phyloP scores from a whole-genome alignment of 2,797 vertebrate species.

The Enteromius argenteus region DNA sequence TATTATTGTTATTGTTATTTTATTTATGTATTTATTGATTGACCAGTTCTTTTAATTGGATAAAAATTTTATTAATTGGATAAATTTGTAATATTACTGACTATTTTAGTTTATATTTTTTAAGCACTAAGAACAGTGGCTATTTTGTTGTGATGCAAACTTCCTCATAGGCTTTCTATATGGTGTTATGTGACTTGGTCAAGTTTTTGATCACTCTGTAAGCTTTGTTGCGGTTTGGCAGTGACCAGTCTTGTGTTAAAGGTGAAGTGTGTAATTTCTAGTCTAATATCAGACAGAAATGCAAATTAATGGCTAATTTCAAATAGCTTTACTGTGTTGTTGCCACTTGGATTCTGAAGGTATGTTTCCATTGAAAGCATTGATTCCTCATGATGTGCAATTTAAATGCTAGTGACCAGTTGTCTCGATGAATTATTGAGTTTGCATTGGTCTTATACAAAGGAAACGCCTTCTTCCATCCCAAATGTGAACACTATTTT shows the following conservation, averaged over 20 bases:
- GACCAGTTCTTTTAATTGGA: not conserved
- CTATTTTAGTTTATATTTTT: not conserved
- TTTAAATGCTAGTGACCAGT: not conserved
- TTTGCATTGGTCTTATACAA: not conserved
- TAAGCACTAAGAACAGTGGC: not conserved
- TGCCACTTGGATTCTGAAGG: not conserved
- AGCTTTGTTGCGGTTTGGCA: not conserved
- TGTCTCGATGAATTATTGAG: not conserved
- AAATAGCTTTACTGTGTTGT: not conserved
- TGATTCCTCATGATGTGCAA: not conserved
- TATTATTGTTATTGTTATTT: not conserved
- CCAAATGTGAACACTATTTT: not conserved
- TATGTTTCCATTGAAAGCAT: not conserved
- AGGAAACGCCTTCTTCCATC: not conserved
- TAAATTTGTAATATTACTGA: not conserved
- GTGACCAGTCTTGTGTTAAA: too few species aligned
- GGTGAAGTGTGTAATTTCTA: not conserved
- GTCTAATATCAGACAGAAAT: not conserved
- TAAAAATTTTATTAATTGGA: not conserved
- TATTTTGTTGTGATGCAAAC: not conserved
- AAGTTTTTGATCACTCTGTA: not conserved
- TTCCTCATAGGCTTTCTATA: not conserved
- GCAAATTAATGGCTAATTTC: not conserved
- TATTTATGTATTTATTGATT: not conserved
- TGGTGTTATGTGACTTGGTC: not conserved